Conservation (phyloP, 2,113 vertebrate species). For the Trogon melanurus region DNA sequence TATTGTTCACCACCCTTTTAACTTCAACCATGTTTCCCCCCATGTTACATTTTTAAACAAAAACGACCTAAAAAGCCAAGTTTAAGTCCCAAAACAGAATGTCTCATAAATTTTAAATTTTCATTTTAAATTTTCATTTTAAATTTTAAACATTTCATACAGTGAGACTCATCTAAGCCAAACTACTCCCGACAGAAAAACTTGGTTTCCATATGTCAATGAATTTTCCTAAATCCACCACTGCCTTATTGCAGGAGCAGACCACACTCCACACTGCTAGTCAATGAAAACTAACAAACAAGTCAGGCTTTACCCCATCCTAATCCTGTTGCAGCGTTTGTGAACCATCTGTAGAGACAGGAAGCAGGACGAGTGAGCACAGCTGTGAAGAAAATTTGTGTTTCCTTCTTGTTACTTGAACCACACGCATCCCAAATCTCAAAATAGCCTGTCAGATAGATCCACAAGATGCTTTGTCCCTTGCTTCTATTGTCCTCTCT, state of each 20-base stretch:
- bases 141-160: not conserved
- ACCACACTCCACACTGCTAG: not conserved
- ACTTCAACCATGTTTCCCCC: not conserved
- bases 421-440: not conserved
- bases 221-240: not conserved
- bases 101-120: not conserved
- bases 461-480: not conserved
- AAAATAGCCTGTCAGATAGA: not conserved
- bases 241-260: not conserved
- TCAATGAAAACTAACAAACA: not conserved
- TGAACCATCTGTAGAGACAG: not conserved
- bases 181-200: not conserved
- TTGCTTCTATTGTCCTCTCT: not conserved
- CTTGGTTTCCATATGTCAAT: rapidly evolving
- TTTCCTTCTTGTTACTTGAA: not conserved
- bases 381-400: not conserved
- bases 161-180: not conserved
- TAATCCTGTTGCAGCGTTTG: not conserved
- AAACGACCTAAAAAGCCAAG: not conserved
- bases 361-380: not conserved
- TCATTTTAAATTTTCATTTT: not conserved
- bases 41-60: not conserved
- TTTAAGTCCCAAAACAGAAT: not conserved
- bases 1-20: not conserved
- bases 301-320: not conserved